A percentile compares a stretch with the other conserved stretches of the same genome.
phyloP scores from a whole-genome alignment of 2,888 invertebrate species.

The Halictus ligatus region DNA sequence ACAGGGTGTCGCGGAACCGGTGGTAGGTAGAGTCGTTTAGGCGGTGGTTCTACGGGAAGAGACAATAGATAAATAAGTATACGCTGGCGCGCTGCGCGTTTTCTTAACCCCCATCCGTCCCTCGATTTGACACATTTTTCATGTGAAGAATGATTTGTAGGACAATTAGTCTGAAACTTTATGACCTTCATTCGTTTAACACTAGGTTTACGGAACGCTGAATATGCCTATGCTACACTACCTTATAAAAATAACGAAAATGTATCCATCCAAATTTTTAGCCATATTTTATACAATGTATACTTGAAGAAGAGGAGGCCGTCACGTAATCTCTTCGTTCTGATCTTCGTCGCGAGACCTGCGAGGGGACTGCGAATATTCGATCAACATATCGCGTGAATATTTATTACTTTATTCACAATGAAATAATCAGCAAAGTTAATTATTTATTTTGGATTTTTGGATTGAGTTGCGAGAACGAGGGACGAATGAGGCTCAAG shows the following conservation, averaged over 20 bases:
- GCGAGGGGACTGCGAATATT: background rate
- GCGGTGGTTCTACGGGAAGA: background rate
- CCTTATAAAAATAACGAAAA: no score
- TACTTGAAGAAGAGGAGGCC: background rate
- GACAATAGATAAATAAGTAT: background rate
- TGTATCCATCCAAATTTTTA: no score
- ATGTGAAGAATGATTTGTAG: no score
- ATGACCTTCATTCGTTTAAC: no score
- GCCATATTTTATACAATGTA: no score
- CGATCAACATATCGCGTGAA: background rate
- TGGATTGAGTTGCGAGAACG: no score
- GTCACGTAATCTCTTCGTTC: background rate
- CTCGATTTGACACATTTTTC: no score
- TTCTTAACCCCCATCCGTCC: no score
- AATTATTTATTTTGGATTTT: no score
- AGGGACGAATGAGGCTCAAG: background rate
- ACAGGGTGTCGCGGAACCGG: background rate
- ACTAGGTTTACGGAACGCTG: no score
- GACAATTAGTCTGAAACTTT: no score
- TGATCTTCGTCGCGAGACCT: background rate
- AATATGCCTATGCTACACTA: no score
- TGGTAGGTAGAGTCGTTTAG: constrained; percentile 5
- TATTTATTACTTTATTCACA: background rate
- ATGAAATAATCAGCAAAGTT: background rate
- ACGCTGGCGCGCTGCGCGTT: background rate